Base-by-base conservation (phyloP, 2,797 vertebrate species). In the Aeoliscus strigatus region DNA sequence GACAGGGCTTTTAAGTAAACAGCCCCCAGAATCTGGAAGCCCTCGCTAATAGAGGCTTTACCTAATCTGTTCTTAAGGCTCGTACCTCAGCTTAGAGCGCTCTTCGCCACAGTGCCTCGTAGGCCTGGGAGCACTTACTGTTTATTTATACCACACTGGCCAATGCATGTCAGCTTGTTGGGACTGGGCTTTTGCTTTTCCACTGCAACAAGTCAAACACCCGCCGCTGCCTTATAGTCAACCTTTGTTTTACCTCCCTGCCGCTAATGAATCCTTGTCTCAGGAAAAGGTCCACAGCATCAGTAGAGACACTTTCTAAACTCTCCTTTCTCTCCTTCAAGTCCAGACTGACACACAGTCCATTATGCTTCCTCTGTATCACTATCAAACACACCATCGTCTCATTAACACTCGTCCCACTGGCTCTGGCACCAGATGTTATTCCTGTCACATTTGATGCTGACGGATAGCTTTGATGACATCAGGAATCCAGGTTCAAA, bases 11-110 rank as follows among this genome's bases (percentile, higher is more conserved):
- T 82, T 81, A 85, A 86, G 80, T 87, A 86, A 87, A 84, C 84
- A 74, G 69, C 56, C 73, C 61, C 60, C n/a, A 78, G 80, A 70
- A 79, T 83, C 76, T 82, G 77, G 76, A 86, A 83, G 85, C 83
- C 74, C 69, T 60, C 34, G 84, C 84, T 90, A 89, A 88, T 87
- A 85, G 80, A 87, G 79, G 86, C 88, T 90, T 89, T 89, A 57
- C 57, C 82, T 90, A 89, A 90, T 88, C 88, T 85, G 72, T 79
- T 80, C 83, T 88, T 86, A 89, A 74, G 58, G 75, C 83, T 74
- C 46, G 63, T 84, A 82, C 81, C 73, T 77, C 73, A 80, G 83
- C 81, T 89, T 86, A 83, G 51, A 35, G 78, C 70, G 66, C 47
- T 77, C 71, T 82, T 79, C 38, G 37, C 39, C 36, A 77, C 80